Evolutionary conservation across 92 coral and sea anemone genomes (phyloP), one percentile per base, ranked within the genome.

Genomic region (Epizoanthus stellaris): DNA sequence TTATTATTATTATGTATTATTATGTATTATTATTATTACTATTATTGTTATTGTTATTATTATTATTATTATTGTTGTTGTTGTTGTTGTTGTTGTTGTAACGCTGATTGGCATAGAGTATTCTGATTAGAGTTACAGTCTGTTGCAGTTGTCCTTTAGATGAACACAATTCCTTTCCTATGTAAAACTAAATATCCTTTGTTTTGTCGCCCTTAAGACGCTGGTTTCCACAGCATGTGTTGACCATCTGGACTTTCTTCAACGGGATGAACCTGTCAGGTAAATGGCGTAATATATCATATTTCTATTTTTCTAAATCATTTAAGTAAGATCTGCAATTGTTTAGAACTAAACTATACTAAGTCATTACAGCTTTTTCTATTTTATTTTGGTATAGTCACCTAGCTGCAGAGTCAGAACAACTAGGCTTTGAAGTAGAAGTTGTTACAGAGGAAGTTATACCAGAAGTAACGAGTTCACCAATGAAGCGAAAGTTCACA

Each of bases 221-320:
- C 84, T 96, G 71, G 91, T 96, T 6, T 94, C 98, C 4, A 95
- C 96, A 21, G 97, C 96, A 0, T 95, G 94, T 65, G 88, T 91
- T 19, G 98, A 96, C 76, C 98, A 96, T 39, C 76, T 96, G 87
- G 98, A 96, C 73, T 96, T 96, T 67, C 87, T 96, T 3, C 95
- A 94, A 52, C 90, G 86, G 34, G 87, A 90, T 54, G 91, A 90
- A 38, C 86, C 79, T 21, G 36, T 88, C 81, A 70, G 90, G 98
- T 95, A 62, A 70, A 90, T 89, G 53, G 49, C 30, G 21, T 69
- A 40, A 14, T 9, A 9, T 20, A 23, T 11, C 15, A 13, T 54
- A 30, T 62, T 62, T 45, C 59, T 56, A 4, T 16, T 16, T 8
- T 53, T 72, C 36, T 67, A 1, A 15, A 3, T 2, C 67, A 3